Conservation (phyloP, 2,888 invertebrate species). For the Tinea semifulvella region DNA sequence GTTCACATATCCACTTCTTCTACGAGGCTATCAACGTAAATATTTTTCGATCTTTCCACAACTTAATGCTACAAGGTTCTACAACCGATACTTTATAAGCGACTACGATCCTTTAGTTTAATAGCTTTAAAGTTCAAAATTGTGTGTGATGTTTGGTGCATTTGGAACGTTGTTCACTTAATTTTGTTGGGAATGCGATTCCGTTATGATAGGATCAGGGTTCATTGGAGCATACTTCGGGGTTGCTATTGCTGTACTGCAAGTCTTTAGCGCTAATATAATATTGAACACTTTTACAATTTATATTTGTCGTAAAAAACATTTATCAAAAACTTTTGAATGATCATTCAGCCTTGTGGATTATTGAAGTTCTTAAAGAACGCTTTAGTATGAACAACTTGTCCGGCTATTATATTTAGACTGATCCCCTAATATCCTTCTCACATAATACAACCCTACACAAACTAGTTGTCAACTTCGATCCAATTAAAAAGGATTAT, state of each 20-base stretch:
- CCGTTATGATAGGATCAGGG: constrained; percentile 65
- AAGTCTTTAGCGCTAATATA: constrained; percentile 46
- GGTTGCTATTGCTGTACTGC: constrained; percentile 28
- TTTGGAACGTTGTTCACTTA: constrained; percentile 32
- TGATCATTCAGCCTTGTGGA: too few species aligned
- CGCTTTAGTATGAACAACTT: too few species aligned
- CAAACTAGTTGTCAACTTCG: too few species aligned
- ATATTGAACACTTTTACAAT: constrained; percentile 32
- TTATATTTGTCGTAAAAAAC: constrained; percentile 13
- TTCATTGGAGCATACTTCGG: constrained; percentile 47
- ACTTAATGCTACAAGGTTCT: constrained; percentile 27
- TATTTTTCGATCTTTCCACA: constrained; percentile 37
- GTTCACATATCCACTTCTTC: constrained; percentile 55
- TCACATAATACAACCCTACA: too few species aligned
- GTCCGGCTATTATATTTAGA: too few species aligned
- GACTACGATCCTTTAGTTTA: not conserved
- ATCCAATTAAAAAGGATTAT: too few species aligned
- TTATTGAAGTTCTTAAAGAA: too few species aligned
- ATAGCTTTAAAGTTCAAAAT: constrained; percentile 25
- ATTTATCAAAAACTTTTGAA: too few species aligned
- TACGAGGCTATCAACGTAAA: constrained; percentile 60
- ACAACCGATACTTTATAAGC: constrained; percentile 23
- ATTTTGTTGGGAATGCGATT: constrained; percentile 43
- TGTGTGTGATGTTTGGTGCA: constrained; percentile 6
- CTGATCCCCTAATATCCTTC: too few species aligned